A percentile compares a stretch with the other conserved stretches of the same genome.
Conservation (phyloP, 2,888 invertebrate genomes). For the Panzeria rudis region DNA sequence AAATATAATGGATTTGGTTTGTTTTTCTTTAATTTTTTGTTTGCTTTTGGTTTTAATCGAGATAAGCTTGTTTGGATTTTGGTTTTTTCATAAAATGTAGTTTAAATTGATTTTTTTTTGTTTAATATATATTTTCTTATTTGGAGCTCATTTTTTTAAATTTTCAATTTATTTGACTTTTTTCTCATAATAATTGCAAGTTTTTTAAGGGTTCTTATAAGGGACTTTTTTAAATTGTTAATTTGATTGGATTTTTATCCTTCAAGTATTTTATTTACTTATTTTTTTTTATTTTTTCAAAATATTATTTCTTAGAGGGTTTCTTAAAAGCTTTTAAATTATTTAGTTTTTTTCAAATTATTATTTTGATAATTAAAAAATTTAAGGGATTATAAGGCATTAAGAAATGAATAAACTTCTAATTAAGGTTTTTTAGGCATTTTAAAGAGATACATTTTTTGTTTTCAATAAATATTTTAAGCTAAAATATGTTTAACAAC, state of each 20-base stretch:
- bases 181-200: constrained; percentile 66
- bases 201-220: background rate
- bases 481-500: constrained; percentile 67
- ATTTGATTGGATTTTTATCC: constrained; percentile 42
- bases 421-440: constrained; percentile 60
- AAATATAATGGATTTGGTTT: constrained; percentile 67
- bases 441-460: constrained; percentile 44
- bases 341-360: constrained; percentile 57
- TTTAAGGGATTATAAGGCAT: constrained; percentile 70
- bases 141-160: constrained; percentile 37
- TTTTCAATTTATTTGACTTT: constrained; percentile 54
- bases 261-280: constrained; percentile 21
- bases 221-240: constrained; percentile 27
- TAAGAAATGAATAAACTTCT: constrained; percentile 68
- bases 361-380: constrained; percentile 46
- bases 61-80: constrained; percentile 70
- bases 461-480: constrained; percentile 66
- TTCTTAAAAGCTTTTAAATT: constrained; percentile 65
- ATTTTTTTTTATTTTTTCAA: constrained; percentile 11
- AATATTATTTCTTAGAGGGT: constrained; percentile 23
- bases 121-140: constrained; percentile 33
- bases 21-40: no score
- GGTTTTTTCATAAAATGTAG: constrained; percentile 68
- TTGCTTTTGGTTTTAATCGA: constrained; percentile 53
- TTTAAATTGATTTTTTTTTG: constrained; percentile 63